These are phyloP conservation scores for Martes martes DNA, from an alignment of 2,113 vertebrate species.

Conservation along the genomic window DNA sequence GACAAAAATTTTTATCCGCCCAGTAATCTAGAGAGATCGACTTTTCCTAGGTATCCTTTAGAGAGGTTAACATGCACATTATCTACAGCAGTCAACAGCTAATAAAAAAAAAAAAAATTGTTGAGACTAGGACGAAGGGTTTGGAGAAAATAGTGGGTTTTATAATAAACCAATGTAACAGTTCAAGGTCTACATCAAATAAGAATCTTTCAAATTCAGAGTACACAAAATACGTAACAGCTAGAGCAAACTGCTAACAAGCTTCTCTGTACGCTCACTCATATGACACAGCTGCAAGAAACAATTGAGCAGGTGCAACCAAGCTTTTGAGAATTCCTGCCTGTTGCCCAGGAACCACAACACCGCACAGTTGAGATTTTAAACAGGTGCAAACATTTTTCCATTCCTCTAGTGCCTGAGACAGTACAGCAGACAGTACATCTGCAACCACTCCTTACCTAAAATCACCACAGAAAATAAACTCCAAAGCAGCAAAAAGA, in stretches of 20 bases:
- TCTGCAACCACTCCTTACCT: conserved; percentile 50
- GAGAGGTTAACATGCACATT: conserved; percentile 6
- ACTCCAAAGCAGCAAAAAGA: conserved; percentile 46
- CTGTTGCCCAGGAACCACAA: conserved; percentile 84
- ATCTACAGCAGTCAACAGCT: conserved; percentile 3
- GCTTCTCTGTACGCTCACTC: conserved; percentile 68
- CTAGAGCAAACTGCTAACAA: conserved; percentile 80
- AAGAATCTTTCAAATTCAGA: conserved; percentile 67
- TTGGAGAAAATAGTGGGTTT: conserved; percentile 39
- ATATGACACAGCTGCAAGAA: conserved; percentile 81
- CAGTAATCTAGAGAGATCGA: conserved; percentile 49
- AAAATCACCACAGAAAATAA: conserved; percentile 36
- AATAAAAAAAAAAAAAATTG: not conserved
- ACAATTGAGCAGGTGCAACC: conserved; percentile 82
- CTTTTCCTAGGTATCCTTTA: conserved; percentile 29
- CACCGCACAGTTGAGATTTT: conserved; percentile 78
- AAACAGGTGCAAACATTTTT: conserved; percentile 81
- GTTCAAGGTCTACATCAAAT: conserved; percentile 42
- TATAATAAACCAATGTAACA: conserved; percentile 27
- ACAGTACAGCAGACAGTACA: conserved; percentile 47
- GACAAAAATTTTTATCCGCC: conserved; percentile 56
- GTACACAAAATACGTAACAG: conserved; percentile 67
- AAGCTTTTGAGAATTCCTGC: conserved; percentile 82
- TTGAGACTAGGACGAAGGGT: conserved; percentile 11
- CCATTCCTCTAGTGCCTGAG: conserved; percentile 49